A percentile compares a stretch with the other conserved stretches of the same genome.
Evolutionary conservation across 2,888 invertebrate species (phyloP).

Genomic region (Drosophila siamana): DNA sequence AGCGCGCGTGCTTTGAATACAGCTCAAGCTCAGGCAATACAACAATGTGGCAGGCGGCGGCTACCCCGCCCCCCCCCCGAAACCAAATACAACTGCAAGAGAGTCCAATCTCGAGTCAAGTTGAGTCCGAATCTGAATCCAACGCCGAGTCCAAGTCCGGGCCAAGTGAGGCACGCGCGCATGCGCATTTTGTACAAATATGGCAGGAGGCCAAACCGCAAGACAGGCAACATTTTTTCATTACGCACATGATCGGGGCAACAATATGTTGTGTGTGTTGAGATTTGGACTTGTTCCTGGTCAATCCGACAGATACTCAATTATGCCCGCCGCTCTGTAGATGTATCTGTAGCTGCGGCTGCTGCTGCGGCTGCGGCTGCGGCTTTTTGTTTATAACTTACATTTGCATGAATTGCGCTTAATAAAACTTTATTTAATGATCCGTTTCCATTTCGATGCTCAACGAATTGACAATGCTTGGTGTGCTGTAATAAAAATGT

Average conservation of each 20-base stretch:
- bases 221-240: conserved; percentile 44
- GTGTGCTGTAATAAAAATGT: conserved; percentile 33
- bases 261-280: conserved; percentile 45
- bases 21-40: conserved; percentile 53
- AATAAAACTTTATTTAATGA: conserved; percentile 45
- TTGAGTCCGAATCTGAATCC: conserved; percentile 27
- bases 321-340: conserved; percentile 35
- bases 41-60: conserved; percentile 26
- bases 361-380: conserved; percentile 23
- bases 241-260: conserved; percentile 45
- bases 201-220: conserved; percentile 58
- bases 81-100: conserved; percentile 25
- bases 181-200: conserved; percentile 63
- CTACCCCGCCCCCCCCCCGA: conserved; percentile 13
- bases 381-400: conserved; percentile 16
- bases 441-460: conserved; percentile 29
- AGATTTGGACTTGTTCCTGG: conserved; percentile 36
- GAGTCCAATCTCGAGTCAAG: not conserved
- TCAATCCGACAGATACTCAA: conserved; percentile 46
- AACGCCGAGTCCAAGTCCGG: conserved; percentile 51
- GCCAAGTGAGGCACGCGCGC: conserved; percentile 68
- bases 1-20: conserved; percentile 80
- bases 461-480: conserved; percentile 25
- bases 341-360: conserved; percentile 19
- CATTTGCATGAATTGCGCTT: conserved; percentile 52